Conservation (phyloP, 2,888 invertebrate genomes). For the Cataglyphis altisquamis region DNA sequence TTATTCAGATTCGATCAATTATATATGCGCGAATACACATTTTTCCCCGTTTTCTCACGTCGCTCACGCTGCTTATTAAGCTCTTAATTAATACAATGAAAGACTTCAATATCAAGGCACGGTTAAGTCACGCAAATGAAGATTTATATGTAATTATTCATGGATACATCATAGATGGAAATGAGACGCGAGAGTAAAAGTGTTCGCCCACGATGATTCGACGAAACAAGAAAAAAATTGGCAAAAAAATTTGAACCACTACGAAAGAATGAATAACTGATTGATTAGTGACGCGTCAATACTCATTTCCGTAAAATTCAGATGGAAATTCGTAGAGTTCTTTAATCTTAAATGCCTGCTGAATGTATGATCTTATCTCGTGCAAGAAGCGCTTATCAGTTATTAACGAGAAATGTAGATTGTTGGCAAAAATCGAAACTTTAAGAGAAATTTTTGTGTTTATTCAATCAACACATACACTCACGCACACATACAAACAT, state of each 20-base stretch:
- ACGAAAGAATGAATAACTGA: slow-evolving; percentile 6
- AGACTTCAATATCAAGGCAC: slow-evolving; percentile 41
- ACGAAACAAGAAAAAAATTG: neutral
- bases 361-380: neutral
- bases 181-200: slow-evolving; percentile 50
- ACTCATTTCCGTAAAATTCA: neutral
- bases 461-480: slow-evolving; percentile 31
- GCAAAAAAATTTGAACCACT: neutral
- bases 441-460: slow-evolving; percentile 39
- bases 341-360: neutral
- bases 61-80: slow-evolving; percentile 50
- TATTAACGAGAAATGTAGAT: neutral
- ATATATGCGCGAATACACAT: slow-evolving; percentile 40
- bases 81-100: slow-evolving; percentile 53
- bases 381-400: neutral
- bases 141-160: slow-evolving; percentile 53
- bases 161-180: slow-evolving; percentile 51
- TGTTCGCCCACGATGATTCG: slow-evolving; percentile 38
- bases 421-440: slow-evolving; percentile 24
- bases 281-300: neutral
- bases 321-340: neutral
- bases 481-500: slow-evolving; percentile 27
- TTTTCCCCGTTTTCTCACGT: slow-evolving; percentile 40
- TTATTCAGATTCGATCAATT: slow-evolving; percentile 43
- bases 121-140: slow-evolving; percentile 52